Conservation (phyloP, 2,113 vertebrate species). For the Corythoichthys haematopterus region DNA sequence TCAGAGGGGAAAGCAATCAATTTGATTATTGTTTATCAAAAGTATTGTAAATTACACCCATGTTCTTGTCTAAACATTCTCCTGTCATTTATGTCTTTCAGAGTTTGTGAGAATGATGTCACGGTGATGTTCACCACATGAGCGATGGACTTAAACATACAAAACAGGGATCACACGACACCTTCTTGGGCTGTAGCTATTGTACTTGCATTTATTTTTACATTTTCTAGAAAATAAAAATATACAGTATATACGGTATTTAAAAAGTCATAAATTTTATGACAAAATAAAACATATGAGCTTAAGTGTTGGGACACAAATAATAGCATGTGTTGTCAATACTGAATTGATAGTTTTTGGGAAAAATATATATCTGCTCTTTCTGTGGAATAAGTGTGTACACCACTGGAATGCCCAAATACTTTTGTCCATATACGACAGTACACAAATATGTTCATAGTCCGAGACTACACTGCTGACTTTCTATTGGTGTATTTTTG, state of each 20-base stretch:
- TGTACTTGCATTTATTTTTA: slow-evolving; percentile 41
- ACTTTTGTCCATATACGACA: neutral
- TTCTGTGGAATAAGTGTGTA: no score
- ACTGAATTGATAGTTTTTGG: no score
- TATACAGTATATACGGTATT: neutral
- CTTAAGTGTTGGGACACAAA: neutral
- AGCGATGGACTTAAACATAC: neutral
- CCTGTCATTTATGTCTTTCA: slow-evolving; percentile 31
- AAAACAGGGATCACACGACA: slow-evolving; percentile 2
- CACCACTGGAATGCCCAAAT: neutral
- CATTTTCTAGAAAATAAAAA: slow-evolving; percentile 12
- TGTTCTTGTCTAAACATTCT: neutral
- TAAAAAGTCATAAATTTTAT: neutral
- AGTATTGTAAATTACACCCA: no score
- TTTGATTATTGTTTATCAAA: no score
- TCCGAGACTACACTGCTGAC: slow-evolving; percentile 14
- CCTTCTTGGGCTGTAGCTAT: slow-evolving; percentile 22
- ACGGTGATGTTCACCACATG: slow-evolving; percentile 53
- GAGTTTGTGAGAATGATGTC: slow-evolving; percentile 81
- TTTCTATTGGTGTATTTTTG: slow-evolving; percentile 48
- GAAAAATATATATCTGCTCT: neutral
- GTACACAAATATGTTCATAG: slow-evolving; percentile 34
- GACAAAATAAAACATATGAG: neutral
- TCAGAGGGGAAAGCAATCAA: no score
- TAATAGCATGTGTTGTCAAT: no score